These are phyloP conservation scores for Parthenolecanium corni DNA, from an alignment of 2,888 invertebrate genomes.

Conservation along the genomic window DNA sequence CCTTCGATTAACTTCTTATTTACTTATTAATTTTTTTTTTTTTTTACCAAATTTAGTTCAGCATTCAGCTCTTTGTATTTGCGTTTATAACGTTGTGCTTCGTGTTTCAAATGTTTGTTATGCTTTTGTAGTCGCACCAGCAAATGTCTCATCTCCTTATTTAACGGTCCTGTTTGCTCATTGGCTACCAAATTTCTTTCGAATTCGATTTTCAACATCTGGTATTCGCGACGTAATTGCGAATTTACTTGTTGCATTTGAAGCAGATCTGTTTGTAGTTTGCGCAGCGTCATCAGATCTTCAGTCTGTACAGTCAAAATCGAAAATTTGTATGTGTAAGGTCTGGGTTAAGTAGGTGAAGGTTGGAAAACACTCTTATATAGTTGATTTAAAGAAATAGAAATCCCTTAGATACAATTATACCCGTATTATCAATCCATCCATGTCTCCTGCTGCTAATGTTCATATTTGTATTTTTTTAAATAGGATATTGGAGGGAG, in stretches of 20 bases:
- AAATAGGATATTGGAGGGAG: no score
- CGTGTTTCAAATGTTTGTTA: constrained; percentile 91
- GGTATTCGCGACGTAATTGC: constrained; percentile 88
- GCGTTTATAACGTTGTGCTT: constrained; percentile 82
- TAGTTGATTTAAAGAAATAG: neutral
- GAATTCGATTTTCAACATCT: constrained; percentile 93
- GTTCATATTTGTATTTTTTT: no score
- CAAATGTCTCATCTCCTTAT: constrained; percentile 92
- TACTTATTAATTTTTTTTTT: neutral
- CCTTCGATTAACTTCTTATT: neutral
- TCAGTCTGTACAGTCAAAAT: constrained; percentile 55
- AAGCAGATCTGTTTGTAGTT: constrained; percentile 85
- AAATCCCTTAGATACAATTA: no score
- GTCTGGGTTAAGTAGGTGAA: neutral
- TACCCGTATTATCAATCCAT: no score
- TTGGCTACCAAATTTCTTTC: constrained; percentile 96
- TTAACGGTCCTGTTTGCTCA: constrained; percentile 96
- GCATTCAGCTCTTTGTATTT: constrained; percentile 79
- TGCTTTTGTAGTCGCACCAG: constrained; percentile 95
- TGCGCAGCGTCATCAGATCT: constrained; percentile 86
- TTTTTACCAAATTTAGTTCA: constrained; percentile 61
- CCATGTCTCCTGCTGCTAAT: no score
- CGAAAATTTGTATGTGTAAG: neutral
- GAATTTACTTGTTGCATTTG: constrained; percentile 90
- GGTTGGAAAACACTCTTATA: neutral